phyloP scores from a whole-genome alignment of 64 coral and sea anemone genomes.

The Trachythela sp. region DNA sequence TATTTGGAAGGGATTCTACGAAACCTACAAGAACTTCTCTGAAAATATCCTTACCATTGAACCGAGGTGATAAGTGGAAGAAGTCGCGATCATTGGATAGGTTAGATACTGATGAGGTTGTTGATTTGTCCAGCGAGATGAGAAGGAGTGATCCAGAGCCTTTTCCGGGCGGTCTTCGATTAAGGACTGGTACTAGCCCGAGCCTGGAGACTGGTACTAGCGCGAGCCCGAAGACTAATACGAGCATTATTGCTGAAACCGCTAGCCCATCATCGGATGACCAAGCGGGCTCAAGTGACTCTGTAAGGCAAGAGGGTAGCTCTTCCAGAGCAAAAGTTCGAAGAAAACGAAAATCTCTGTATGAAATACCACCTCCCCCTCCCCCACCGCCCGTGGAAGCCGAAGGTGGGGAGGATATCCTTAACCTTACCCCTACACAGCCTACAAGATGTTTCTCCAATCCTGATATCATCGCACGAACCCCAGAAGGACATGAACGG shows the following conservation, averaged over 20 bases:
- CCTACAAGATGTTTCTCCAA: background rate
- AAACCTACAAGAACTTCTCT: background rate
- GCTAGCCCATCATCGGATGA: background rate
- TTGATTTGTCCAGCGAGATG: background rate
- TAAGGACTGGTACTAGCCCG: too few species aligned
- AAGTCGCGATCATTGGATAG: background rate
- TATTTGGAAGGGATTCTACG: background rate
- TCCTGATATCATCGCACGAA: background rate
- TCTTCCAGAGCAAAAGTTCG: background rate
- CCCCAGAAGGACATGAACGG: background rate
- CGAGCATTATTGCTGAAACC: background rate
- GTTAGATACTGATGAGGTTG: background rate
- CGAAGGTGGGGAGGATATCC: background rate
- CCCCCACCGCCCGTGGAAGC: background rate
- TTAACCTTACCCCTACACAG: background rate
- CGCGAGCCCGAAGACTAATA: background rate
- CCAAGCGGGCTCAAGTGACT: background rate
- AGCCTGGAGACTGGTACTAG: too few species aligned
- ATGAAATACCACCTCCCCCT: background rate
- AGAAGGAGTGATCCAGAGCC: background rate
- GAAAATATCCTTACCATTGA: background rate
- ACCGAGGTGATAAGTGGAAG: background rate
- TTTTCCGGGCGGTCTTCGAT: too few species aligned
- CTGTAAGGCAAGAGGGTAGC: background rate
- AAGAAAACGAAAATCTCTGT: constrained; percentile 1